Conservation (phyloP, 1,140 invertebrate species). For the Nylanderia fulva region DNA sequence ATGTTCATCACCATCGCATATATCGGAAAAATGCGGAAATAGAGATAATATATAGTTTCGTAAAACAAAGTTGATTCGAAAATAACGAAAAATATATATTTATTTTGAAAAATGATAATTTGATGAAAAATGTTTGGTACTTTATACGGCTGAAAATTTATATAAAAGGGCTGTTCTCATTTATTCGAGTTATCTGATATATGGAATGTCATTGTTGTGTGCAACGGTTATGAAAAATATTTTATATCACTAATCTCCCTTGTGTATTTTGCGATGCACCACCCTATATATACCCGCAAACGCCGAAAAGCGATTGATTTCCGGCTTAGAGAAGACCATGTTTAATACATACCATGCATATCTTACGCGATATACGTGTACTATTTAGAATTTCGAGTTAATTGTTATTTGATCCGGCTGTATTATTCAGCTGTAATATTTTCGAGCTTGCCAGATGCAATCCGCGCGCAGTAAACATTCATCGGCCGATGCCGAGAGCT, state of each 20-base stretch:
- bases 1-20: constrained; percentile 43
- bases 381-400: constrained; percentile 38
- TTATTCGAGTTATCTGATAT: constrained; percentile 49
- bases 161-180: constrained; percentile 14
- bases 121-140: constrained; percentile 50
- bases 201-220: background rate
- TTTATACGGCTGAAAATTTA: background rate
- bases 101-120: constrained; percentile 56
- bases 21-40: constrained; percentile 29
- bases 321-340: background rate
- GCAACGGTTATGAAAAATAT: constrained; percentile 43
- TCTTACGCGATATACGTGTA: background rate
- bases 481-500: constrained; percentile 60
- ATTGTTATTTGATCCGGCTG: constrained; percentile 63
- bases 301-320: background rate
- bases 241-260: background rate
- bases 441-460: constrained; percentile 69
- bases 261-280: background rate
- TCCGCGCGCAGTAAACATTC: constrained; percentile 72
- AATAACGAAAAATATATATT: constrained; percentile 46
- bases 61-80: constrained; percentile 44
- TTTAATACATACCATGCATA: too few species aligned
- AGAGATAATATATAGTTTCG: constrained; percentile 31
- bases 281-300: too few species aligned
- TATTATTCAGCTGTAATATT: constrained; percentile 65